These are phyloP conservation scores for Procambarus clarkii DNA, from an alignment of 1,140 invertebrate genomes.

Conservation along the genomic window DNA sequence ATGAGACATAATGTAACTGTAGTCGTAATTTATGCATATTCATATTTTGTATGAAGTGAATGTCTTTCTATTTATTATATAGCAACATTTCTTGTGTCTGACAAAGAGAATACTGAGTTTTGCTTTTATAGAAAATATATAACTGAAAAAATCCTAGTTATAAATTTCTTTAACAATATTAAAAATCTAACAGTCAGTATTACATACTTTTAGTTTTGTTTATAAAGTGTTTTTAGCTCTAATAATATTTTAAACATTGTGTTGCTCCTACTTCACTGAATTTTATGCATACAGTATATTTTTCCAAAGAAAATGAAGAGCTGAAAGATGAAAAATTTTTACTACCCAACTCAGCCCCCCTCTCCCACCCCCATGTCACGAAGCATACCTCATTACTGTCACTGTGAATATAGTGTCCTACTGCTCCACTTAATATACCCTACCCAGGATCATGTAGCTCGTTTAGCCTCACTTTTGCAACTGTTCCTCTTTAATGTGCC, in stretches of 20 bases:
- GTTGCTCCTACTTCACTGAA: neutral
- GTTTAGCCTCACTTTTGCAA: slow-evolving; percentile 10
- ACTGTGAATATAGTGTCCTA: neutral
- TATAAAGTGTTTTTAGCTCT: neutral
- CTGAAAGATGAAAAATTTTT: neutral
- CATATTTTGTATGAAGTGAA: neutral
- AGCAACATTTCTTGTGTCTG: neutral
- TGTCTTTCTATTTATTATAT: neutral
- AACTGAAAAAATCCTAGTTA: neutral
- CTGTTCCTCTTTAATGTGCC: slow-evolving; percentile 9
- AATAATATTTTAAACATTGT: neutral
- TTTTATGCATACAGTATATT: neutral
- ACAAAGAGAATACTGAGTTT: neutral
- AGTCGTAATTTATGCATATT: neutral
- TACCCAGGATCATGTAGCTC: neutral
- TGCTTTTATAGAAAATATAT: neutral
- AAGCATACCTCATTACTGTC: neutral
- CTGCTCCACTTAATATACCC: neutral
- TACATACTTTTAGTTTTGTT: neutral
- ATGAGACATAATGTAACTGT: neutral
- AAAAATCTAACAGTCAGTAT: neutral
- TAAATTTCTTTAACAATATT: neutral
- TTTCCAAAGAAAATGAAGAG: neutral
- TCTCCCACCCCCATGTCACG: neutral
- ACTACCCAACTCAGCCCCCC: neutral